A percentile compares a stretch with the other conserved stretches of the same genome.
Evolutionary conservation across 2,888 invertebrate genomes (phyloP).

Genomic region (Netelia melanura): DNA sequence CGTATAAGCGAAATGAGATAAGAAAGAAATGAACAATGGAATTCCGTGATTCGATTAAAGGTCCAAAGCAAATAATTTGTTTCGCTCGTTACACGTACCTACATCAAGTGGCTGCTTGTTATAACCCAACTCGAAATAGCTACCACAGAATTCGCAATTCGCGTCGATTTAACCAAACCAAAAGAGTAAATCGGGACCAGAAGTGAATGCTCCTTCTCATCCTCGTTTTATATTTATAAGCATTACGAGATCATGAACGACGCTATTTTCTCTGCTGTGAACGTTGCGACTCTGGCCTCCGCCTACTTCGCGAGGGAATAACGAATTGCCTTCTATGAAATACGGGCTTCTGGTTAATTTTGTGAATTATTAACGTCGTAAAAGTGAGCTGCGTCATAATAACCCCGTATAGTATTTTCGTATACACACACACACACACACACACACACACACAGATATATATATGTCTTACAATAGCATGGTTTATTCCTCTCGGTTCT

Average conservation of each 20-base stretch:
- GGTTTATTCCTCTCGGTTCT: conserved; percentile 31
- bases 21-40: background rate
- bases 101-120: conserved; percentile 6
- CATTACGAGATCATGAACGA: conserved; percentile 64
- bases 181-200: conserved; percentile 59
- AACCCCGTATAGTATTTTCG: conserved; percentile 39
- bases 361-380: conserved; percentile 73
- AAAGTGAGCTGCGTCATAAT: conserved; percentile 63
- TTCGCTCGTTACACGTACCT: conserved; percentile 39
- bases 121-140: background rate
- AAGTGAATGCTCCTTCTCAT: conserved; percentile 24
- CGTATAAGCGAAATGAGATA: background rate
- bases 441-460: too few species aligned
- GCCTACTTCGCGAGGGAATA: conserved; percentile 52
- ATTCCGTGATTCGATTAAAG: conserved; percentile 10
- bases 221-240: conserved; percentile 70
- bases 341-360: conserved; percentile 71
- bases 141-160: background rate
- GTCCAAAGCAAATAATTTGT: conserved; percentile 24
- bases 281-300: conserved; percentile 18
- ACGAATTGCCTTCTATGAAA: conserved; percentile 69
- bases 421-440: too few species aligned
- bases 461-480: background rate
- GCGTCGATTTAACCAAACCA: conserved; percentile 26
- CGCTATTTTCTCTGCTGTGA: conserved; percentile 36